phyloP scores from a whole-genome alignment of 2,888 invertebrate species.

The Pyrgus malvae region DNA sequence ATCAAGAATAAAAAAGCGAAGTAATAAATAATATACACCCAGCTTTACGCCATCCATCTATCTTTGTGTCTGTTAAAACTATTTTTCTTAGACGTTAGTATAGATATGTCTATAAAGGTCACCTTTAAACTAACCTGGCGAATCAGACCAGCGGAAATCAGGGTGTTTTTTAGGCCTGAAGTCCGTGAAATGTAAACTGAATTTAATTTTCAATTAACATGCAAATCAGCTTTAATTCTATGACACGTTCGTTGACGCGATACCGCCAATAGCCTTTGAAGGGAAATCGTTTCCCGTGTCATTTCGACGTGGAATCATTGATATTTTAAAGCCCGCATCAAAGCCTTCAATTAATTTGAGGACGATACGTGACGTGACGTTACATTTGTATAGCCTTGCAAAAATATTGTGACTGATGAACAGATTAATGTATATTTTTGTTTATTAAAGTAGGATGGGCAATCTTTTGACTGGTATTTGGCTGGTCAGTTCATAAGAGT shows the following conservation, averaged over 20 bases:
- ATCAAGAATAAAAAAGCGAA: too few species aligned
- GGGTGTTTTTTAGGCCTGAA: conserved; percentile 37
- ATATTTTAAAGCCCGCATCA: too few species aligned
- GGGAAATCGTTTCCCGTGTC: conserved; percentile 12
- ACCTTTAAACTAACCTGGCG: conserved; percentile 8
- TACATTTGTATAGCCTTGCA: conserved; percentile 3
- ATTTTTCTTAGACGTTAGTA: too few species aligned
- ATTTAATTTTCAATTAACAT: conserved; percentile 50
- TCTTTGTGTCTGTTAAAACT: too few species aligned
- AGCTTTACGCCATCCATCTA: too few species aligned
- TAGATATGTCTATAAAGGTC: too few species aligned
- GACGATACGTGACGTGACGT: conserved; percentile 8
- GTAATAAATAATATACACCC: too few species aligned
- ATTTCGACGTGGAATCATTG: conserved; percentile 15
- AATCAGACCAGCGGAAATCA: conserved; percentile 27
- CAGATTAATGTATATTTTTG: neutral
- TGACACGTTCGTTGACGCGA: conserved; percentile 9
- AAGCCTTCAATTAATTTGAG: conserved; percentile 16
- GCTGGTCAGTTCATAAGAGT: too few species aligned
- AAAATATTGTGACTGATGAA: neutral
- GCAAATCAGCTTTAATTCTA: conserved; percentile 40
- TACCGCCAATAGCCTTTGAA: conserved; percentile 11
- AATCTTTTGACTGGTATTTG: too few species aligned
- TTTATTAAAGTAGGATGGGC: too few species aligned
- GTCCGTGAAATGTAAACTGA: conserved; percentile 38